Evolutionary conservation across 2,797 vertebrate species (phyloP).

Genomic region (Ceryle rudis): DNA sequence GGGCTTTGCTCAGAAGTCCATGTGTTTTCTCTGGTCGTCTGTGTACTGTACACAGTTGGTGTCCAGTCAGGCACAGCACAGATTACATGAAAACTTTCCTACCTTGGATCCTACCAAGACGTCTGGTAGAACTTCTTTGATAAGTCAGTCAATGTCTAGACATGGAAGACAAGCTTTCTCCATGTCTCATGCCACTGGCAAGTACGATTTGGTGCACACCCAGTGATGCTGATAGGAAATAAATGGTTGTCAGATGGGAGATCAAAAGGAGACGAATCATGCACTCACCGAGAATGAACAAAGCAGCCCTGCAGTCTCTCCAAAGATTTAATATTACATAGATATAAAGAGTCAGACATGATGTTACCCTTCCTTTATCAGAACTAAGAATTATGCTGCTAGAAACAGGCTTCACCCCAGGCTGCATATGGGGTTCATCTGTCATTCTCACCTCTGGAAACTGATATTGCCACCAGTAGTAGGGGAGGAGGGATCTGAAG

Average conservation of each 20-base stretch:
- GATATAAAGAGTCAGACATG: not conserved
- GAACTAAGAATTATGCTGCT: not conserved
- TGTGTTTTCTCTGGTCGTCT: not conserved
- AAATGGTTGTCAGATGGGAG: not conserved
- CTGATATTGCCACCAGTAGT: not conserved
- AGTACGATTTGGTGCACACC: not conserved
- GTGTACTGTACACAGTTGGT: not conserved
- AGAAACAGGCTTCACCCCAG: not conserved
- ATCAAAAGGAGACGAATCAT: fast-evolving
- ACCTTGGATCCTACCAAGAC: not conserved
- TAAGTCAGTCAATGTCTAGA: not conserved
- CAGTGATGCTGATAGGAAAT: not conserved
- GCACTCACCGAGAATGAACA: not conserved
- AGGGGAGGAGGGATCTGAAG: not conserved
- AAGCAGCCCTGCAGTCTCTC: not conserved
- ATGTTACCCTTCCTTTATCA: not conserved
- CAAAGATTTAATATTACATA: not conserved
- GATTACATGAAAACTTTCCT: not conserved
- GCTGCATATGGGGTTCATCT: not conserved
- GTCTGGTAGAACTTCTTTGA: not conserved
- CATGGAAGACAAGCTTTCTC: not conserved
- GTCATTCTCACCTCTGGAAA: not conserved
- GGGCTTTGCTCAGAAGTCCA: not conserved
- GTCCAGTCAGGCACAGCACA: not conserved
- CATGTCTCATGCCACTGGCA: not conserved